Evolutionary conservation across 2,797 vertebrate species (phyloP).

Genomic region (Sebastolobus alascanus): DNA sequence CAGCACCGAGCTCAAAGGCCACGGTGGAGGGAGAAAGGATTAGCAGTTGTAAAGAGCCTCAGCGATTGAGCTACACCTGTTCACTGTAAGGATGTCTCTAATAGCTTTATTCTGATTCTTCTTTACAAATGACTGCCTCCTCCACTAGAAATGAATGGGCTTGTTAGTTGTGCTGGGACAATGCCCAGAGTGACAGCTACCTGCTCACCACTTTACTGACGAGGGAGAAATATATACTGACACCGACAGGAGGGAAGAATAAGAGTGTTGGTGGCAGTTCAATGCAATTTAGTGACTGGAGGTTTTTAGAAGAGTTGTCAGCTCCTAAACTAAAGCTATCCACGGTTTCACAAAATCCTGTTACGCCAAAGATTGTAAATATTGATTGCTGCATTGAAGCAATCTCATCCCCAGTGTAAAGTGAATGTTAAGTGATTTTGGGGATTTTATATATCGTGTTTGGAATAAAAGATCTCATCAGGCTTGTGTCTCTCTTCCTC

Average conservation of each 20-base stretch:
- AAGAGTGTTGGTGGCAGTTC: conserved; percentile 26
- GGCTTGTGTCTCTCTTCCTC: neutral
- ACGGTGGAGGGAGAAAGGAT: conserved; percentile 43
- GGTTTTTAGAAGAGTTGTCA: conserved; percentile 8
- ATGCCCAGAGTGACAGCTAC: conserved; percentile 26
- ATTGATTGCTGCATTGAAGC: conserved; percentile 39
- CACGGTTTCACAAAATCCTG: conserved; percentile 11
- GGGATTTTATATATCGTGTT: neutral
- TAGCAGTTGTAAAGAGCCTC: conserved; percentile 44
- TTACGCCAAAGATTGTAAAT: conserved; percentile 20
- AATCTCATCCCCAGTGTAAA: conserved; percentile 5
- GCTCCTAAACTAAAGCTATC: conserved; percentile 2
- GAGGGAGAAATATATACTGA: conserved; percentile 32
- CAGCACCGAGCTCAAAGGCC: conserved; percentile 40
- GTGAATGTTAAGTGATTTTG: conserved; percentile 21
- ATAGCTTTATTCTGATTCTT: conserved; percentile 16
- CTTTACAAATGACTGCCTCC: neutral
- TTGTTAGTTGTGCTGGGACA: conserved; percentile 10
- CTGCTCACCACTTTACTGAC: conserved; percentile 28
- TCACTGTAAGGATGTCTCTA: neutral
- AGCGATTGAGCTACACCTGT: conserved; percentile 23
- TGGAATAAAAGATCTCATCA: neutral
- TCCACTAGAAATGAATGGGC: conserved; percentile 13
- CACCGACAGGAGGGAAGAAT: conserved; percentile 3
- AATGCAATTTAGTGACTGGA: conserved; percentile 22